Conservation (phyloP, 2,797 vertebrate genomes). For the Rhincodon typus region DNA sequence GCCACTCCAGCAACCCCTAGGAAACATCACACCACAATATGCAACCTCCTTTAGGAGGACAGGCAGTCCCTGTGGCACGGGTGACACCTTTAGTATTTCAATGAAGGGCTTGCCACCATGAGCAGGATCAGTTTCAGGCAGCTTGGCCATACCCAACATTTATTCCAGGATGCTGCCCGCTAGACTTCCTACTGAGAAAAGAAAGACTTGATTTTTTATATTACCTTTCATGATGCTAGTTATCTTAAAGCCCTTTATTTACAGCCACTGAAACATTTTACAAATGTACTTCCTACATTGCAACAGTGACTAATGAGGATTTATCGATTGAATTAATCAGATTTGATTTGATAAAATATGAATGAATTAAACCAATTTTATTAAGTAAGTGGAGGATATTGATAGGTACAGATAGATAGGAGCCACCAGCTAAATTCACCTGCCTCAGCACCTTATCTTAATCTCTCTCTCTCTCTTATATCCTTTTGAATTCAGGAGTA, state of each 20-base stretch:
- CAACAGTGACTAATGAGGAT: background rate
- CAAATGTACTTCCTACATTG: background rate
- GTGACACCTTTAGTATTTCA: background rate
- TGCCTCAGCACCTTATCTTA: background rate
- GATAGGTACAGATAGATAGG: background rate
- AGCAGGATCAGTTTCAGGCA: background rate
- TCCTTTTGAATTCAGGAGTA: background rate
- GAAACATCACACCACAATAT: background rate
- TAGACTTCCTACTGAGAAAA: background rate
- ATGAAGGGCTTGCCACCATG: background rate
- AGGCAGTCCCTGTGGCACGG: background rate
- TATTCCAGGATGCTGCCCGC: background rate
- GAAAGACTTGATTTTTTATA: background rate
- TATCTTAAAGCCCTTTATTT: background rate
- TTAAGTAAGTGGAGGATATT: background rate
- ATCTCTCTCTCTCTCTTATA: background rate
- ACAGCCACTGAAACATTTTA: background rate
- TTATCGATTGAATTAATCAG: background rate
- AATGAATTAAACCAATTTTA: background rate
- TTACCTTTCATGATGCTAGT: background rate
- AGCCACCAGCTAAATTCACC: background rate
- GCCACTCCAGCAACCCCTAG: background rate
- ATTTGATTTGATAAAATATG: background rate
- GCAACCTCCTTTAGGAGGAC: background rate
- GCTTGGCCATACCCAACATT: background rate